Base-by-base conservation (phyloP, 2,113 vertebrate genomes). In the Nesoenas mayeri region DNA sequence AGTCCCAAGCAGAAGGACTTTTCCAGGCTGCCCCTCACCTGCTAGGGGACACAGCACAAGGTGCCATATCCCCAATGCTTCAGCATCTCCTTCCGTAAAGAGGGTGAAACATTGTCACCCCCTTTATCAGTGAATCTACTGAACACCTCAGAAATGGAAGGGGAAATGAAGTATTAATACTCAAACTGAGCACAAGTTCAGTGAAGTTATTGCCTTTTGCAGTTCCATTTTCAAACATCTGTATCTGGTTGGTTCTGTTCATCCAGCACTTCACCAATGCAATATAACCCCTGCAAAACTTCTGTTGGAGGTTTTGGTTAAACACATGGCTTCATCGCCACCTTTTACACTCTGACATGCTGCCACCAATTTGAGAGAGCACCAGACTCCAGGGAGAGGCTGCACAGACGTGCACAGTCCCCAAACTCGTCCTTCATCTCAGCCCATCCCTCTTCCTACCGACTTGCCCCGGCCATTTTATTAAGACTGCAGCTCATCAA, bases 401-500 rank as follows among this genome's bases (percentile, higher is more conserved):
- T 72, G 85, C 91, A 79, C 50, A 70, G 67, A 50, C 9, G 4
- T 28, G 25, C 48, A 31, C 73, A 40, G 6, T 91, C 88, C 79
- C 91, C 72, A 58, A 72, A 48, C 38, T 79, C 93, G 31, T 47
- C 80, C 92, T 97, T 93, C 93, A 86, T 85, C 88, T 91, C 83
- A 48, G 71, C 53, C 77, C 40, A 50, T 57, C 44, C 19, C 65
- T 92, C 91, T 89, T 88, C 96, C 91, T 40, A 44, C 74, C 20
- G 19, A 38, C 89, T 87, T 81, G 48, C 92, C 91, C 85, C 17
- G 36, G 31, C 84, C 88, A 71, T 93, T 94, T 96, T 91, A 97
- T 88, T 94, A 95, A 96, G 90, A 79, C 70, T 60, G 38, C 25
- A 15, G 82, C 86, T 94, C 91, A 71, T 78, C 5, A 1, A 89